Base-by-base conservation (phyloP, 2,888 invertebrate species). In the Thymelicus acteon region DNA sequence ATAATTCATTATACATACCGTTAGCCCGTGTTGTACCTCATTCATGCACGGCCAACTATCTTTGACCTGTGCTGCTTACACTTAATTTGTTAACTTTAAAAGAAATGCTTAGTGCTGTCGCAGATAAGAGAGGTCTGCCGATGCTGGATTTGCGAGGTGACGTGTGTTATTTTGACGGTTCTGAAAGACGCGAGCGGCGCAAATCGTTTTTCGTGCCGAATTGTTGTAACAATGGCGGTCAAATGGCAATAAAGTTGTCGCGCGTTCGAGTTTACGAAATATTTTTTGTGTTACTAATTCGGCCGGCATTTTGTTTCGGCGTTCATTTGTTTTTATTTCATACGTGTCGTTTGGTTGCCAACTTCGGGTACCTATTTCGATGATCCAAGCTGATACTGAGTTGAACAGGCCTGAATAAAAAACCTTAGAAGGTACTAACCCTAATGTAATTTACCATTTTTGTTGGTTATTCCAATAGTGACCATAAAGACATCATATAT, bases 181-280 rank as follows among this genome's bases (percentile, higher is more conserved):
- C 72, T 72, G 69, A 75, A 75, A 74, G 74, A 69, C 69, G 74
- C 68, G 75, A 75, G 75, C 78, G 80, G 72, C 74, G 72, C 79
- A 73, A 83, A 82, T 81, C 77, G 78, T 68, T 73, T 80, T 84
- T 80, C 83, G 84, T 85, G 84, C 78, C 78, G 73, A 80, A 80
- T 79, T 77, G 70, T 54, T 78, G 79, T 75, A 84, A 85, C 83
- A 83, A 82, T 75, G 77, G 77, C 75, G 71, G 74, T 72, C 73
- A 71, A 74, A 74, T 73, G 72, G 60, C 78, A 76, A 79, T 79
- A 77, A 78, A 79, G 73, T 76, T 74, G 68, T 74, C 71, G 73
- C 74, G 74, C 74, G 74, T 72, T 73, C 66, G 58, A 72, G 66
- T 68, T 63, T 67, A 69, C 47, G 73, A 73, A 74, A 73, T 69